Base-by-base conservation (phyloP, 2,113 vertebrate species). In the Salvator merianae region DNA sequence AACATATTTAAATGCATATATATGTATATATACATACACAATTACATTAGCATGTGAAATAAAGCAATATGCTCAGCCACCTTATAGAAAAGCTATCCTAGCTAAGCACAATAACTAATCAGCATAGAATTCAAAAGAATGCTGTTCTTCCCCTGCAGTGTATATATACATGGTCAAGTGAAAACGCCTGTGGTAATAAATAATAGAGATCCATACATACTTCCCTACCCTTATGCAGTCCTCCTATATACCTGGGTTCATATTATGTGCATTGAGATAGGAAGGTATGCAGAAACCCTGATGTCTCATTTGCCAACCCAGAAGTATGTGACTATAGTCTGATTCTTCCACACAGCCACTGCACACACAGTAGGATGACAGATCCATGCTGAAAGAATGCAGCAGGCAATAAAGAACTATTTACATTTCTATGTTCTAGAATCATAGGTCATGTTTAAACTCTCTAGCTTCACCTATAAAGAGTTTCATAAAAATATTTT, bases 1-100 rank as follows among this genome's bases (percentile, higher is more conserved):
- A 72, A 92, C 88, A 95, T 80, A 82, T 73, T 94, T 78, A 94
- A 93, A 94, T 1, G 91, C 89, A 87, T 93, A 91, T 16, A 94
- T 62, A 94, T 69, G 32, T 32, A 69, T 69, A 69, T 34, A 69
- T 6, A 69, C 32, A 69, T 34, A 69, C 68, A 69, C 68, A 69
- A 6, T 81, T 73, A 94, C 40, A 85, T 76, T 79, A 93, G 93
- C 70, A 91, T 81, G 84, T 76, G 0, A 86, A 90, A 32, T 74
- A 77, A 85, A 71, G 81, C 72, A 87, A 40, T 86, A 86, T 28
- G 26, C 10, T 84, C 40, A 36, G 9, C 73, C 88, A 62, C 77
- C 26, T 75, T 53, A 59, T 18, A 79, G 38, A 53, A 68, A 59
- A 30, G 36, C 24, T 69, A 72, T 38, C 13, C 50, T 72, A 59